These are phyloP conservation scores for Schizaphis graminum DNA, from an alignment of 2,888 invertebrate species.

Conservation along the genomic window DNA sequence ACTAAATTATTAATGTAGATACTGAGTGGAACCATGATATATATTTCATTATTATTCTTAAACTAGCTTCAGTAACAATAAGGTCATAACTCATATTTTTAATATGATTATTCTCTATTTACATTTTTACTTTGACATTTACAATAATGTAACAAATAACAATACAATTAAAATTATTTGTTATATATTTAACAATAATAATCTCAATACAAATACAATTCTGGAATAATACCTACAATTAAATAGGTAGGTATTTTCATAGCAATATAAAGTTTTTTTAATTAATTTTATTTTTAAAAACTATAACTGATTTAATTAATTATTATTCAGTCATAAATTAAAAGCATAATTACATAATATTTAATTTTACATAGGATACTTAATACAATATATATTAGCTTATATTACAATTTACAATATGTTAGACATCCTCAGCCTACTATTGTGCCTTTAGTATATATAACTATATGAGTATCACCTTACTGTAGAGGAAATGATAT, in stretches of 20 bases:
- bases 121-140: not conserved
- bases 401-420: slow-evolving; percentile 24
- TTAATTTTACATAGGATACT: not conserved
- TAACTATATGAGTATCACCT: slow-evolving; percentile 28
- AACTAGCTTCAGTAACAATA: not conserved
- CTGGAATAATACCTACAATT: not conserved
- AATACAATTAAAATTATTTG: not conserved
- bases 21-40: not conserved
- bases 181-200: not conserved
- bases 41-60: not conserved
- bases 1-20: not conserved
- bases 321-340: not conserved
- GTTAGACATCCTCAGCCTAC: not conserved
- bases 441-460: slow-evolving; percentile 18
- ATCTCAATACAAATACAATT: not conserved
- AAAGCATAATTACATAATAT: not conserved
- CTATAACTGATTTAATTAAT: not conserved
- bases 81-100: not conserved
- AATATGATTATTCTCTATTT: not conserved
- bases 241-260: not conserved
- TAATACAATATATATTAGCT: not conserved
- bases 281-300: not conserved
- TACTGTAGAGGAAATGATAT: slow-evolving; percentile 60
- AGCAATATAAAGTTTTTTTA: not conserved
- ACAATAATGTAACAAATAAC: not conserved